These are phyloP conservation scores for Leuctra nigra DNA, from an alignment of 2,888 invertebrate genomes.

Conservation along the genomic window DNA sequence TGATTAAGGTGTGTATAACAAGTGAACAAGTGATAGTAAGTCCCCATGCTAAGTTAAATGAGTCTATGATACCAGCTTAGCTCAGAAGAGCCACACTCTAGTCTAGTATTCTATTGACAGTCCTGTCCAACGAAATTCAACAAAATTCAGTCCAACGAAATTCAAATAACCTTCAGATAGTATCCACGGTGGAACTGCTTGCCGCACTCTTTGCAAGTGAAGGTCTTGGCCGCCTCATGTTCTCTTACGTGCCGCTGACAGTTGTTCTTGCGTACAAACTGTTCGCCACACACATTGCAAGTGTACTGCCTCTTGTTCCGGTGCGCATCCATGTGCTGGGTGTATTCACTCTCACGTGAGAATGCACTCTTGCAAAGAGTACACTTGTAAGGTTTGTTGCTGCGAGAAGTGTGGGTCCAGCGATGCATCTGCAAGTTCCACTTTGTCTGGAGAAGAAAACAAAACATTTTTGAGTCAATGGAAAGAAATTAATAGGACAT, in stretches of 20 bases:
- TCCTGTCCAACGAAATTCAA: too few species aligned
- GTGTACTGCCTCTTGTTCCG: conserved; percentile 77
- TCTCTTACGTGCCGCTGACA: conserved; percentile 79
- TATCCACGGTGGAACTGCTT: conserved; percentile 83
- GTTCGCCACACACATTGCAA: conserved; percentile 84
- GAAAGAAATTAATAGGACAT: too few species aligned
- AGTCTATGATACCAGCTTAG: too few species aligned
- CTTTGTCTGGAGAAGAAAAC: conserved; percentile 49
- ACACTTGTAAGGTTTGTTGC: conserved; percentile 80
- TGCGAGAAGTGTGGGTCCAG: conserved; percentile 81
- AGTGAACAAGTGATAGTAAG: too few species aligned
- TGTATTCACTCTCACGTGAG: conserved; percentile 70
- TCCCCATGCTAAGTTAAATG: too few species aligned
- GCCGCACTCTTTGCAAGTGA: conserved; percentile 68
- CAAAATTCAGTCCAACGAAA: too few species aligned
- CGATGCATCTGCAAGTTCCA: conserved; percentile 86
- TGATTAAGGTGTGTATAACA: too few species aligned
- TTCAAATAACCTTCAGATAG: too few species aligned
- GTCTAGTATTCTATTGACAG: too few species aligned
- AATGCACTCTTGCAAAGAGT: conserved; percentile 77
- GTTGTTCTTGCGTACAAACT: conserved; percentile 83
- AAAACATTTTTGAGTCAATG: too few species aligned
- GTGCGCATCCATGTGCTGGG: conserved; percentile 81
- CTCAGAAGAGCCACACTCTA: too few species aligned
- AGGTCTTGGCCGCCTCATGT: conserved; percentile 73